phyloP scores from a whole-genome alignment of 2,888 invertebrate species.

The Pyrgus malvae region DNA sequence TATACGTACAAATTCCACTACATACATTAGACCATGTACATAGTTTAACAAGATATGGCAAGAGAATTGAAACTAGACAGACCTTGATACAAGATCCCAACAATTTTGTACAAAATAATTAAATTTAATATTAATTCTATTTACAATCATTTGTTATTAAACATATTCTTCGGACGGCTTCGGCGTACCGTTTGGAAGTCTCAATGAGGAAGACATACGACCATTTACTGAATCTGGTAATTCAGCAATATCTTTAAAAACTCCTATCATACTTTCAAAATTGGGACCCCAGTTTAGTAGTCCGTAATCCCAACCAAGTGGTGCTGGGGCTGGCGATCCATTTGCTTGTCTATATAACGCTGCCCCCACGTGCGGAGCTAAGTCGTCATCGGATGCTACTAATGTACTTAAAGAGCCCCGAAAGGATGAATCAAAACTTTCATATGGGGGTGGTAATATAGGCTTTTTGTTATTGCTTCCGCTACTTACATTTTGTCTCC shows the following conservation, averaged over 20 bases:
- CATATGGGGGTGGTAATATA: constrained; percentile 90
- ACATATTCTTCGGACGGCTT: constrained; percentile 96
- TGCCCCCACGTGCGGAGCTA: constrained; percentile 90
- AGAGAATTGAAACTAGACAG: constrained; percentile 61
- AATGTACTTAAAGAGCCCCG: constrained; percentile 96
- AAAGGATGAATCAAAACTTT: constrained; percentile 96
- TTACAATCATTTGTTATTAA: constrained; percentile 56
- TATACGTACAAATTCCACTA: constrained; percentile 16
- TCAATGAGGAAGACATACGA: constrained; percentile 86
- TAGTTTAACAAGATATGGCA: constrained; percentile 72
- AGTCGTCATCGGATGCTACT: constrained; percentile 96
- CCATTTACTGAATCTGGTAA: constrained; percentile 91
- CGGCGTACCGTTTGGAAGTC: constrained; percentile 89
- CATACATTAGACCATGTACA: constrained; percentile 31
- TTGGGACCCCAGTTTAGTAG: constrained; percentile 97
- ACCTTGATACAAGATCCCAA: constrained; percentile 79
- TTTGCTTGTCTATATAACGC: constrained; percentile 89
- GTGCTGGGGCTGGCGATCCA: constrained; percentile 89
- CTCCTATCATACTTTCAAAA: constrained; percentile 96
- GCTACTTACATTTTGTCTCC: constrained; percentile 80
- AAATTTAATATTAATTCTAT: constrained; percentile 37
- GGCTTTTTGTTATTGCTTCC: constrained; percentile 83
- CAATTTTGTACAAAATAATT: constrained; percentile 61
- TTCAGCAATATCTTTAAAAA: constrained; percentile 97
- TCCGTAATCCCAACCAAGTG: constrained; percentile 94